Base-by-base conservation (phyloP, 2,888 invertebrate species). In the Tridacna crocea region DNA sequence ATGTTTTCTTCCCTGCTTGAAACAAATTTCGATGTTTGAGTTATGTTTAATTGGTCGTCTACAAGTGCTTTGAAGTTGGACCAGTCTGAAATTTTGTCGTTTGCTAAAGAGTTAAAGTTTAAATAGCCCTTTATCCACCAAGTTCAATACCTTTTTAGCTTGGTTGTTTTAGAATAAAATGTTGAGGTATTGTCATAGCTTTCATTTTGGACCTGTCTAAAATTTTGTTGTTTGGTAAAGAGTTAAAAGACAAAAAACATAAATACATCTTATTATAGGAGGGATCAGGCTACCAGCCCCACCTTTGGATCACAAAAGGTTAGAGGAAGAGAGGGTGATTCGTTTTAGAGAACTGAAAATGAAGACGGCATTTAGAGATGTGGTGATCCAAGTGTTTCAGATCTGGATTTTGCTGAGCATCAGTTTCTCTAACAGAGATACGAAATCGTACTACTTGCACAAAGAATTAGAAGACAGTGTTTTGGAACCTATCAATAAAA, bases 391-490 rank as follows among this genome's bases (percentile, higher is more conserved):
- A 0, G 22, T 85, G n/a, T 47, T 91, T 70, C 88, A 90, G 72
- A 84, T 91, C 70, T 90, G 90, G 88, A 88, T 90, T 26, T 79
- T 90, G 48, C 90, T 89, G 81, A 87, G 87, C 24, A 86, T 91
- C 75, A 88, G 90, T 27, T 90, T 87, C 78, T 89, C 89, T 26
- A 90, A 90, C 81, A 79, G 89, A 19, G 91, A 91, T 73, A 77
- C 80, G 36, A 76, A 84, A n/a, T 88, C 90, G 13, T 90, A 82
- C 82, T 72, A 70, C 47, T 80, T 90, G 74, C 75, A 88, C 72
- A 46, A 85, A 48, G 85, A 89, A 65, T 82, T 90, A 26, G 75
- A 72, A 2, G 79, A 84, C 22, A 77, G 79, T 24, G 74, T 90
- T 12, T 77, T 89, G 22, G 77, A 83, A 8, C 88, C 88, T 0